Evolutionary conservation across 92 coral and sea anemone species (phyloP).

Genomic region (Bergia puertoricense): DNA sequence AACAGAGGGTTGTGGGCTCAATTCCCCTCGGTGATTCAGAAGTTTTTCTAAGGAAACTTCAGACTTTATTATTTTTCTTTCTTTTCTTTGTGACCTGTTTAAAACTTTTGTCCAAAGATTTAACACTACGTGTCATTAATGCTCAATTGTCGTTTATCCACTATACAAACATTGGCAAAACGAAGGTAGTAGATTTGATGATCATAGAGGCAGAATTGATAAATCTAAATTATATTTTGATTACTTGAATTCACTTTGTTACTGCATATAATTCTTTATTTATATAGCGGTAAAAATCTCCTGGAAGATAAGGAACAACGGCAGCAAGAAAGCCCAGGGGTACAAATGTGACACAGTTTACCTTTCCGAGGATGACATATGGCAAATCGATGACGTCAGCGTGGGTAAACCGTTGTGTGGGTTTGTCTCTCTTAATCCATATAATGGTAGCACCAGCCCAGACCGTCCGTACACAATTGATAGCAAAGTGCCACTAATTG

Average conservation of each 20-base stretch:
- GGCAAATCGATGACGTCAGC: slow-evolving; percentile 75
- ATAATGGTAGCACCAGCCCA: slow-evolving; percentile 47
- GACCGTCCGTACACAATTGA: slow-evolving; percentile 51
- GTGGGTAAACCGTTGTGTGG: slow-evolving; percentile 60
- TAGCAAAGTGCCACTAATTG: slow-evolving; percentile 54
- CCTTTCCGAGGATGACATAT: slow-evolving; percentile 68
- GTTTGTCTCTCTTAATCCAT: slow-evolving; percentile 57
- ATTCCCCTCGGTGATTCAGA: too few relatives aligned
- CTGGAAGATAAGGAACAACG: slow-evolving; percentile 79
- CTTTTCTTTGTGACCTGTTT: too few relatives aligned
- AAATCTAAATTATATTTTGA: not conserved
- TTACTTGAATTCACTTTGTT: not conserved
- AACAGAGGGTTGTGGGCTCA: too few relatives aligned
- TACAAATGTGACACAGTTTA: slow-evolving; percentile 79
- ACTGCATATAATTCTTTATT: not conserved
- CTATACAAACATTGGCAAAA: not conserved
- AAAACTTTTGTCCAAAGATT: too few relatives aligned
- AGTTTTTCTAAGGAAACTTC: too few relatives aligned
- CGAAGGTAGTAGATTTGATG: not conserved
- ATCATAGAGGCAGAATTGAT: not conserved
- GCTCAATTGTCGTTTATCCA: not conserved
- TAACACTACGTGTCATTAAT: too few relatives aligned
- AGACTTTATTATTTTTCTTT: too few relatives aligned
- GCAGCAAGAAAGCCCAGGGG: slow-evolving; percentile 65
- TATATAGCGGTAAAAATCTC: slow-evolving; percentile 50